These are phyloP conservation scores for Orussus abietinus DNA, from an alignment of 1,140 invertebrate genomes.

Conservation along the genomic window DNA sequence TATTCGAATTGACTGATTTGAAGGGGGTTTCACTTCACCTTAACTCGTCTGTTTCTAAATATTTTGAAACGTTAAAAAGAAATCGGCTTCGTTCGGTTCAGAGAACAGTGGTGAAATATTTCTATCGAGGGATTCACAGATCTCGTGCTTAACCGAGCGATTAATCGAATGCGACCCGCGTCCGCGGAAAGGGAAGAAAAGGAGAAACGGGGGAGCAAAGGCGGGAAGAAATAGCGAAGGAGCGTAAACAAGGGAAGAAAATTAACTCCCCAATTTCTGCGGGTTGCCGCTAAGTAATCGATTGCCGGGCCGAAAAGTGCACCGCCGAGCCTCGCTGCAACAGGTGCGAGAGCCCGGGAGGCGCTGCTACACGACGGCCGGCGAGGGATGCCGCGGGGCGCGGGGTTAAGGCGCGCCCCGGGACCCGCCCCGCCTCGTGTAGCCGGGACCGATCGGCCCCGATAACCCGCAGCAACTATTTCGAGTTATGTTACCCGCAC, in stretches of 20 bases:
- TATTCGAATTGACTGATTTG: no score
- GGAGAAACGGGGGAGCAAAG: no score
- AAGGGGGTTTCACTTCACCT: no score
- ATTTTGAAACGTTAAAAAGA: no score
- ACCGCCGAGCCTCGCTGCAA: conserved; percentile 31
- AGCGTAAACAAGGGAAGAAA: conserved; percentile 43
- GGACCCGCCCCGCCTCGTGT: background rate
- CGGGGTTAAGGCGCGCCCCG: conserved; percentile 25
- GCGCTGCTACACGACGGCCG: conserved; percentile 31
- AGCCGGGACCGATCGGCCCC: conserved; percentile 24
- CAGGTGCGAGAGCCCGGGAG: conserved; percentile 30
- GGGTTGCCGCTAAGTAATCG: conserved; percentile 50
- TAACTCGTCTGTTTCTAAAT: no score
- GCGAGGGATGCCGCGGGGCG: conserved; percentile 18
- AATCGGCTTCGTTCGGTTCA: no score
- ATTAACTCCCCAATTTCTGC: conserved; percentile 48
- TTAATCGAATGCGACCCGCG: no score
- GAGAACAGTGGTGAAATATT: no score
- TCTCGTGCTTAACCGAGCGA: no score
- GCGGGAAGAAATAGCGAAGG: conserved; percentile 40
- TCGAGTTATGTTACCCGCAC: conserved; percentile 31
- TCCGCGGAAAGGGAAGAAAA: no score
- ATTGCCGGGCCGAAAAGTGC: conserved; percentile 36
- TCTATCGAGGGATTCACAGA: no score
- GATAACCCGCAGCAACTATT: conserved; percentile 44